Evolutionary conservation across 2,888 invertebrate genomes (phyloP), one percentile per base, ranked within the genome.

Genomic region (Hirtodrosophila trivittata): DNA sequence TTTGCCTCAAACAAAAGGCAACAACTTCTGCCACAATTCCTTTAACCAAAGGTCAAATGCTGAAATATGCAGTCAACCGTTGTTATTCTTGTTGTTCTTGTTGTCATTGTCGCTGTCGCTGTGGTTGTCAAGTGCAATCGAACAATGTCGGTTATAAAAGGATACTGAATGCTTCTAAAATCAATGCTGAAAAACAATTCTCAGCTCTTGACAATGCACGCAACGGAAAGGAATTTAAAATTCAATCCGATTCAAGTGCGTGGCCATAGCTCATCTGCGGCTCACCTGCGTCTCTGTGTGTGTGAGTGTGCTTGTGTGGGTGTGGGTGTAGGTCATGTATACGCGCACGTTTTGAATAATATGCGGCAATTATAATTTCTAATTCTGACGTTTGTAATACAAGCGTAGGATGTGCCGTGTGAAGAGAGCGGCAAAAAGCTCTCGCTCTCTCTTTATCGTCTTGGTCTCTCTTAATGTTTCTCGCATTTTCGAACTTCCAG

Each of bases 281-380:
- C n/a, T n/a, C n/a, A n/a, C n/a, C n/a, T 32, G 37, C 8, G 25
- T 18, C 28, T 26, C 26, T 5, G 18, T 28, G 26, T 51, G 13
- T 26, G 16, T 28, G 47, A 35, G 38, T 32, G 30, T 39, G 13
- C 8, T 16, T 30, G 43, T 9, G 37, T 30, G 25, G 30, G 62
- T 45, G 57, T 69, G 60, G 71, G 84, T 80, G 68, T 81, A 77
- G 80, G 80, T 81, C 85, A 82, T 82, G 83, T 70, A 76, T 38
- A 54, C 41, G 21, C 46, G 50, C 50, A 63, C 66, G 76, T 58
- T 75, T 75, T 73, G 86, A 85, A 85, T 85, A 85, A 82, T 78
- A 69, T 77, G 77, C 77, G 56, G 73, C 86, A 80, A 86, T 83
- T 83, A 83, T 83, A 78, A 82, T 82, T 86, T 82, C 77, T 73